phyloP scores from a whole-genome alignment of 2,797 vertebrate species.

The Gambusia yucatana region DNA sequence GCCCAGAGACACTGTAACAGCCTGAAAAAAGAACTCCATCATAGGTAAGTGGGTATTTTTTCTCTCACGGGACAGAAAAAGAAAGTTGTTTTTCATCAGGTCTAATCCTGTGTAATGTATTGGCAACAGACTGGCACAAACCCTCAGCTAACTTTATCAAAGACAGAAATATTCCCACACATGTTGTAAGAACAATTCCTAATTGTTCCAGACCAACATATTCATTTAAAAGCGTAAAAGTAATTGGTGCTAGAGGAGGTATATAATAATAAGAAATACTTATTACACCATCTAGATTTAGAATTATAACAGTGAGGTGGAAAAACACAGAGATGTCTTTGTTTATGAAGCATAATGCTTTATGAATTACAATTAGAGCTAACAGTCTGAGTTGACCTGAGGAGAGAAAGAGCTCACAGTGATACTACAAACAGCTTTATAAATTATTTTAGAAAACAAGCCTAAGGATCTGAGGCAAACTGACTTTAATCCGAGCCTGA shows the following conservation, averaged over 20 bases:
- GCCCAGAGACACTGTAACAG: background rate
- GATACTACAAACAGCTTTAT: background rate
- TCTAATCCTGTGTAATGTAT: background rate
- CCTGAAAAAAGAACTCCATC: background rate
- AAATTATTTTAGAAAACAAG: background rate
- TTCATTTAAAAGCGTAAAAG: background rate
- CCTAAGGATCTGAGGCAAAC: background rate
- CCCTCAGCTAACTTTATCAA: background rate
- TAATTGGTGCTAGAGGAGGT: background rate
- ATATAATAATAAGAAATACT: background rate
- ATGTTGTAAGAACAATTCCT: background rate
- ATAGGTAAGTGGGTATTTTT: background rate
- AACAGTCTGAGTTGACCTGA: background rate
- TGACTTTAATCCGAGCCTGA: background rate
- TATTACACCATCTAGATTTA: background rate
- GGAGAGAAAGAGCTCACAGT: background rate
- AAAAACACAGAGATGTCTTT: background rate
- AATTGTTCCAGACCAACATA: background rate
- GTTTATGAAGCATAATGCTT: background rate
- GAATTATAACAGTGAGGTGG: background rate
- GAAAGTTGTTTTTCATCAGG: background rate
- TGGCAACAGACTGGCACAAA: background rate
- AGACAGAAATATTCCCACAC: background rate
- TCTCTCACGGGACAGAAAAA: background rate
- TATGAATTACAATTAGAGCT: background rate